A percentile compares a stretch with the other conserved stretches of the same genome.
phyloP scores from a whole-genome alignment of 37 sponge, comb jelly and placozoan genomes.

The Eunapius fragilis region DNA sequence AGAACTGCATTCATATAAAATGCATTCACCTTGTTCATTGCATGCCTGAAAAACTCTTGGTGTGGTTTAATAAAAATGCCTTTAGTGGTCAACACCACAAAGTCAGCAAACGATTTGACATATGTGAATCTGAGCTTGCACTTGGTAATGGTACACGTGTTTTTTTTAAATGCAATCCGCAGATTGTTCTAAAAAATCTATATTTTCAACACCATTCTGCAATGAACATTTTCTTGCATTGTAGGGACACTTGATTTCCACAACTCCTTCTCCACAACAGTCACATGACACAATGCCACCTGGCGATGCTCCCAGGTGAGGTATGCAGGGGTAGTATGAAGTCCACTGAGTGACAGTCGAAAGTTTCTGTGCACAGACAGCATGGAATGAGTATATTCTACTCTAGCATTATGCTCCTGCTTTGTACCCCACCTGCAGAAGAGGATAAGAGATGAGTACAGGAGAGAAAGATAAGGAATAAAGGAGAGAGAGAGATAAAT shows the following conservation, averaged over 20 bases:
- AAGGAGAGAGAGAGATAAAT: background rate
- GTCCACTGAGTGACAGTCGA: constrained; percentile 1
- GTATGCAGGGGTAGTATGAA: constrained; percentile 31
- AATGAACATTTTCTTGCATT: constrained; percentile 4
- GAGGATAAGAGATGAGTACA: background rate
- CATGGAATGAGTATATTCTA: constrained; percentile 5
- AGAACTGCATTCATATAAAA: constrained; percentile 17
- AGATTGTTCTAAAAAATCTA: background rate
- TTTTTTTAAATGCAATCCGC: background rate
- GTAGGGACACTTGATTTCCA: constrained; percentile 35
- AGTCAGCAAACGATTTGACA: constrained; percentile 19
- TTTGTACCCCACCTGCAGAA: constrained; percentile 10
- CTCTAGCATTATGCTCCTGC: constrained; percentile 8
- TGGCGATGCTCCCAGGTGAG: constrained; percentile 50
- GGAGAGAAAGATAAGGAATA: background rate
- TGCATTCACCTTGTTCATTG: constrained; percentile 7
- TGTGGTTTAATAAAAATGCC: constrained; percentile 14
- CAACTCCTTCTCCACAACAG: constrained; percentile 61
- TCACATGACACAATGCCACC: constrained; percentile 41
- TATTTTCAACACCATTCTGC: background rate
- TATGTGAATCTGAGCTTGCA: constrained; percentile 32
- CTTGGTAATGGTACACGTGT: constrained; percentile 45
- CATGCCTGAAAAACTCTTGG: background rate
- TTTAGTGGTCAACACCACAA: constrained; percentile 38
- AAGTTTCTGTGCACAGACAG: constrained; percentile 8